phyloP scores from a whole-genome alignment of 2,888 invertebrate species.

The Spisula subtruncata region DNA sequence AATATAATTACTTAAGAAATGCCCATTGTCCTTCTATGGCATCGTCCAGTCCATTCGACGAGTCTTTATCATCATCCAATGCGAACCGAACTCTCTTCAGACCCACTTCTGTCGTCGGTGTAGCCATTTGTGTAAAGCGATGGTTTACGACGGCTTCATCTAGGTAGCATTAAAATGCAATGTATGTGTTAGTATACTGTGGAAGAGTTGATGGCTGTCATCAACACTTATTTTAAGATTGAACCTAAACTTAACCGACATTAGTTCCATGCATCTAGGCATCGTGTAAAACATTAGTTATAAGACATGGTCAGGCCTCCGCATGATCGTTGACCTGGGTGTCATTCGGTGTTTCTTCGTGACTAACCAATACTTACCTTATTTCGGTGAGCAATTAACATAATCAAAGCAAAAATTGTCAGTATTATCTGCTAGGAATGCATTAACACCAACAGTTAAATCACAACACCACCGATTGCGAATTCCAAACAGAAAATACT shows the following conservation, averaged over 20 bases:
- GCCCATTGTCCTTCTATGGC: constrained; percentile 73
- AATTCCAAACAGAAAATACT: background rate
- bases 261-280: no score
- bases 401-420: no score
- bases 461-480: no score
- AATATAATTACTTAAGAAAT: constrained; percentile 71
- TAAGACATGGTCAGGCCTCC: no score
- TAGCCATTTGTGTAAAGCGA: constrained; percentile 56
- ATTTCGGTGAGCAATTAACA: no score
- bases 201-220: background rate
- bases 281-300: no score
- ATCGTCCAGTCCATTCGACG: constrained; percentile 34
- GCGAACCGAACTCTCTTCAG: constrained; percentile 67
- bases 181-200: background rate
- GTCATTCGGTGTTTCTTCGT: no score
- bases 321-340: no score
- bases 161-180: background rate
- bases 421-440: no score
- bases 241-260: background rate
- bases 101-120: constrained; percentile 62
- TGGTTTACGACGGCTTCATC: background rate
- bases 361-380: no score
- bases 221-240: background rate
- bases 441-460: no score
- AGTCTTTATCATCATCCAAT: constrained; percentile 60